Conservation (phyloP, 2,888 invertebrate genomes). For the Blastobasis adustella region DNA sequence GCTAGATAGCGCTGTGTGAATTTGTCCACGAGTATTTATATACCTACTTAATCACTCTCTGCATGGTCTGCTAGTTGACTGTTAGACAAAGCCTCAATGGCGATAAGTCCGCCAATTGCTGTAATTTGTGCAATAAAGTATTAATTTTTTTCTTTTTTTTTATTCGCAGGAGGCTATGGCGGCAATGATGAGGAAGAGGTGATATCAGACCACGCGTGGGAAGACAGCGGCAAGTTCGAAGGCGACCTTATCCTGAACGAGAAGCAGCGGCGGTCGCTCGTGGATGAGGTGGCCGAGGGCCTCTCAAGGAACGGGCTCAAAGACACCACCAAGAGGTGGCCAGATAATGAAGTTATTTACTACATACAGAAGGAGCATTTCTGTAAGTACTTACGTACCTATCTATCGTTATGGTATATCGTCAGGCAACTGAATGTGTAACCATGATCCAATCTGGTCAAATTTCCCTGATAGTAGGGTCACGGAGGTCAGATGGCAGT, state of each 20-base stretch:
- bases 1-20: too few relatives aligned
- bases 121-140: neutral
- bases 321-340: slow-evolving; percentile 64
- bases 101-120: neutral
- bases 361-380: slow-evolving; percentile 63
- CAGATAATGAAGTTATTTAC: slow-evolving; percentile 60
- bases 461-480: too few relatives aligned
- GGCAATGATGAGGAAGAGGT: slow-evolving; percentile 47
- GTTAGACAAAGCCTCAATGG: neutral
- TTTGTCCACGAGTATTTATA: too few relatives aligned
- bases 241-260: slow-evolving; percentile 69
- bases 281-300: slow-evolving; percentile 57
- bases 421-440: too few relatives aligned
- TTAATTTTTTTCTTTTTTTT: too few relatives aligned
- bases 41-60: neutral
- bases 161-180: slow-evolving; percentile 31
- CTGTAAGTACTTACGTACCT: slow-evolving; percentile 38
- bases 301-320: slow-evolving; percentile 59
- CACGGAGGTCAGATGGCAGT: too few relatives aligned
- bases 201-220: slow-evolving; percentile 61
- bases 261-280: slow-evolving; percentile 54
- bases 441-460: too few relatives aligned
- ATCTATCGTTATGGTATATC: neutral
- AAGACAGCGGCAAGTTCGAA: slow-evolving; percentile 69
- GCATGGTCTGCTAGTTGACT: too few relatives aligned